A percentile compares a stretch with the other conserved stretches of the same genome.
Conservation (phyloP, 2,797 vertebrate genomes). For the Diceros bicornis region DNA sequence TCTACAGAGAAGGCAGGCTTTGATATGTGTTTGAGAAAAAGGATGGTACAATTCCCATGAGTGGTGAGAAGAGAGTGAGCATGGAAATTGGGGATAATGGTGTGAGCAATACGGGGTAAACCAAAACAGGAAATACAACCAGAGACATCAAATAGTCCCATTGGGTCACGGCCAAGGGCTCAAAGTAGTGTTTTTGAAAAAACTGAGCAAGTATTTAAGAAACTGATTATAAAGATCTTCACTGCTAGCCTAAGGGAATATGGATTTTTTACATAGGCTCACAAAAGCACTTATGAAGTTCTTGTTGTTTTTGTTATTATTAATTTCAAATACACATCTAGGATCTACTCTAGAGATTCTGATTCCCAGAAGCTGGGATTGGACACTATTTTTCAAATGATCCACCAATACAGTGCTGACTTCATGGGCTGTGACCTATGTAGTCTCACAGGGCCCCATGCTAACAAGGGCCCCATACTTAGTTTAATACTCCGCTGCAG, state of each 20-base stretch:
- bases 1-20: slow-evolving; percentile 29
- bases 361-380: background rate
- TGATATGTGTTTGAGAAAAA: background rate
- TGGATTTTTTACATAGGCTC: background rate
- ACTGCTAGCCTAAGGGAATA: background rate
- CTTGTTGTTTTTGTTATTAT: background rate
- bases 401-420: fast-evolving
- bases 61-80: background rate
- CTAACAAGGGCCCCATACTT: background rate
- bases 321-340: background rate
- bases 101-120: background rate
- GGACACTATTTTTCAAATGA: background rate
- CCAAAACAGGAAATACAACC: background rate
- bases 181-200: background rate
- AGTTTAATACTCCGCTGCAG: background rate
- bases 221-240: background rate
- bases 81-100: background rate
- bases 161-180: background rate
- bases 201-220: background rate
- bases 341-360: background rate
- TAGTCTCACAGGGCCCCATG: background rate
- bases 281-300: background rate
- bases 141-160: background rate
- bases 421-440: background rate
- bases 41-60: background rate